Base-by-base conservation (phyloP, 2,888 invertebrate species). In the Eumacrocentrus americanus region DNA sequence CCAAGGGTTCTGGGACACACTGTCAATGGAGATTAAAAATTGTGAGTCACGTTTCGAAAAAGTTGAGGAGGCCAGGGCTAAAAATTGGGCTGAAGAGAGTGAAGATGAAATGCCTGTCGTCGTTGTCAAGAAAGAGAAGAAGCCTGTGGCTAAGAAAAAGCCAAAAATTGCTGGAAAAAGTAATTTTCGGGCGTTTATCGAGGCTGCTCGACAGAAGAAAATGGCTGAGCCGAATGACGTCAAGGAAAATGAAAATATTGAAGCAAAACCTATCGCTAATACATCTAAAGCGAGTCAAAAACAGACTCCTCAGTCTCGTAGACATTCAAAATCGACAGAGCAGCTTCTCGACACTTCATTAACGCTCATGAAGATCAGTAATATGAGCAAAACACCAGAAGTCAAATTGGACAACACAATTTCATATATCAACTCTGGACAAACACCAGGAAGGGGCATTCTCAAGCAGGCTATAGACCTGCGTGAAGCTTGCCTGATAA, bases 1-100 rank as follows among this genome's bases (percentile, higher is more conserved):
- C 56, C 90, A 89, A 69, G 94, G 94, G 22, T 94, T 93, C 82
- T 94, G 94, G 94, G 94, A 94, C 72, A 90, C 92, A 89, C 87
- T 92, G 35, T 87, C 86, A 67, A 87, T 91, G 80, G 92, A 93
- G 83, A 84, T 82, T 11, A 69, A 64, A 16, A 63, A 81, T 44
- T 79, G 79, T 51, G 68, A 76, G 3, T 55, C 40, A 4, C 66
- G 79, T 3, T 80, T 80, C 37, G 58, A 67, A 1, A 71, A 69
- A 25, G 64, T 79, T 3, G 69, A 71, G 6, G 57, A 70, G 20
- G 40, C 76, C 3, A 65, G 67, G 35, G 23, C 60, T 0, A 67
- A 62, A 1, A 64, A 62, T 20, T 80, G 89, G 89, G 72, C 77
- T 14, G 86, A 86, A 62, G 81, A 84, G 1, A 62, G 79, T 46